Percentiles rank a stretch among this genome's conserved stretches.
Conservation (phyloP, 2,888 invertebrate genomes). For the Philhelius pedissequus region DNA sequence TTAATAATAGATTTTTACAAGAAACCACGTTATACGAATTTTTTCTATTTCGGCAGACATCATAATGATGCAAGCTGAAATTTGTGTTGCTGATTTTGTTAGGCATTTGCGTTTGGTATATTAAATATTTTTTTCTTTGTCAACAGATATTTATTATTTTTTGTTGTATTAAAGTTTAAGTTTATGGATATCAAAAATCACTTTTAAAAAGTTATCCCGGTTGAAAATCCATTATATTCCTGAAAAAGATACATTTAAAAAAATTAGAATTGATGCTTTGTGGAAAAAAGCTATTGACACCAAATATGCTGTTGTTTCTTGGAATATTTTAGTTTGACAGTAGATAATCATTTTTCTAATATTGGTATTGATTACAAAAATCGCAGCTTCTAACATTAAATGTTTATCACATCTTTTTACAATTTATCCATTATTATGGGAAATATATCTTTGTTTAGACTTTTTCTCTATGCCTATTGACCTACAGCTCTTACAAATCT, state of each 20-base stretch:
- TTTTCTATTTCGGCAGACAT: conserved; percentile 52
- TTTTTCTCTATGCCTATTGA: no score
- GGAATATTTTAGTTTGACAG: conserved; percentile 39
- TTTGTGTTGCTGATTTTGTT: conserved; percentile 18
- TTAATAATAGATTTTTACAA: conserved; percentile 18
- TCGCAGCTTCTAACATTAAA: no score
- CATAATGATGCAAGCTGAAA: conserved; percentile 54
- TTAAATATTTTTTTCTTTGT: not conserved
- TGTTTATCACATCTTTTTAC: no score
- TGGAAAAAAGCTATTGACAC: not conserved
- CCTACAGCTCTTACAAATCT: no score
- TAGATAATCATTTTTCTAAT: no score
- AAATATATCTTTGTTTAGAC: no score
- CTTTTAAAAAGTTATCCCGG: conserved; percentile 64
- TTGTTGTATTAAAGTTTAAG: not conserved
- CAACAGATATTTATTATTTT: not conserved
- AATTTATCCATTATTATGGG: no score
- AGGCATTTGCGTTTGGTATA: conserved; percentile 55
- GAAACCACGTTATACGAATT: conserved; percentile 24
- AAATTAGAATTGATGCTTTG: not conserved
- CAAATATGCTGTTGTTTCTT: conserved; percentile 21
- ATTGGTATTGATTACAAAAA: no score
- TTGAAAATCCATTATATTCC: conserved; percentile 69
- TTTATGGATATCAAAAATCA: conserved; percentile 2
- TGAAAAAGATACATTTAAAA: conserved; percentile 39